Evolutionary conservation across 2,797 vertebrate genomes (phyloP), one percentile per base, ranked within the genome.

Genomic region (Sebastes reedi): DNA sequence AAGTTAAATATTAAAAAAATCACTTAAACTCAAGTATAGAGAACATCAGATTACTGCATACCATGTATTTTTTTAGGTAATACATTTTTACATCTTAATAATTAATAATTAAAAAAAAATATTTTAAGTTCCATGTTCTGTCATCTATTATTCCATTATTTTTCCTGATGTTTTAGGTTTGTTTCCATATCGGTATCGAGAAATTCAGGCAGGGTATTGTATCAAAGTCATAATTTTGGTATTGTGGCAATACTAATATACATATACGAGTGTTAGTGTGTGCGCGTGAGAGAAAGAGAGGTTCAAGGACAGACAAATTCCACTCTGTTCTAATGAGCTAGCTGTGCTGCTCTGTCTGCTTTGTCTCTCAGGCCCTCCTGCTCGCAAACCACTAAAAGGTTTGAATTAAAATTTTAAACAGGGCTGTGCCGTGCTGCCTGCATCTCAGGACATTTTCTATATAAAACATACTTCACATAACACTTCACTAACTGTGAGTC

Each of bases 331-430:
- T 94, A 94, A 94, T 94, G 88, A 95, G 89, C 79, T 81, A 67
- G 87, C 83, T 69, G 68, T 75, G 80, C 60, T 66, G 68, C 82
- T 88, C 75, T 72, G 42, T 66, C 79, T 85, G 83, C 90, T 91
- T 89, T 90, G 92, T 94, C 90, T 95, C 92, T 72, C 77, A 89
- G 87, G 91, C 81, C 88, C 82, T 87, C 70, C 88, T 91, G 85
- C 88, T 82, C 77, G 74, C 84, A 79, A 87, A 83, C 91, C 88
- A 92, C 95, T 95, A 95, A 95, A 95, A 95, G 94, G 92, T 94
- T 94, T 93, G 91, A 93, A 95, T 95, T 94, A 93, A 95, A 94
- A 92, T 94, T 95, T 94, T 89, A 94, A 95, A 91, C 83, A 84
- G 83, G 91, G 83, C 82, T 85, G 75, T 64, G 69, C 75, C 8